phyloP scores from a whole-genome alignment of 2,113 vertebrate genomes.

The Lepidothrix coronata region DNA sequence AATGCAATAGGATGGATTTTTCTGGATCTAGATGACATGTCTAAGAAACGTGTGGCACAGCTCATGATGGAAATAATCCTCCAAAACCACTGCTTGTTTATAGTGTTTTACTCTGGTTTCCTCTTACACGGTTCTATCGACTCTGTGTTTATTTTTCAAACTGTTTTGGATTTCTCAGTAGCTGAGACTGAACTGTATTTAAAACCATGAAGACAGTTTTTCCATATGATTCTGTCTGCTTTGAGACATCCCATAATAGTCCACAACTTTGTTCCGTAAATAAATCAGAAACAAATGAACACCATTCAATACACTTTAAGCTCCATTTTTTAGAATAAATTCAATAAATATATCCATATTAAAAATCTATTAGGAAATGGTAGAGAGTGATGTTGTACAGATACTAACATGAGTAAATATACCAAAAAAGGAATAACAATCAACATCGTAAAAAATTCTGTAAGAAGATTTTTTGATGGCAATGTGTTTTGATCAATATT shows the following conservation, averaged over 20 bases:
- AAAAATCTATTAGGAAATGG: not conserved
- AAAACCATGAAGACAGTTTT: not conserved
- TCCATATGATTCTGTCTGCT: not conserved
- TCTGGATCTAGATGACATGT: accelerated
- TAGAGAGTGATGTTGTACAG: not conserved
- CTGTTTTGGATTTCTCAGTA: not conserved
- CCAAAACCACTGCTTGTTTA: accelerated
- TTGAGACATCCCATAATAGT: not conserved
- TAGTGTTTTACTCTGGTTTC: not conserved
- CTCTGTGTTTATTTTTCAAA: not conserved
- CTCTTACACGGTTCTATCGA: not conserved
- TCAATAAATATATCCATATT: not conserved
- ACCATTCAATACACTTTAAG: not conserved
- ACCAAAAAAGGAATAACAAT: not conserved
- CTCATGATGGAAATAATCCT: not conserved
- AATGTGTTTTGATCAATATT: not conserved
- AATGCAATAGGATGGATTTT: not conserved
- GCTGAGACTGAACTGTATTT: not conserved
- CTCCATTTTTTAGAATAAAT: not conserved
- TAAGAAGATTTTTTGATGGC: not conserved
- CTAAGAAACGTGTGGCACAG: not conserved
- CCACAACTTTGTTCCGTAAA: not conserved
- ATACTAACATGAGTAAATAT: not conserved
- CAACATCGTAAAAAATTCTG: not conserved
- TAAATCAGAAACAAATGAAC: not conserved